Evolutionary conservation across 2,797 vertebrate species (phyloP), one percentile per base, ranked within the genome.

Genomic region (Clarias laeviceps): DNA sequence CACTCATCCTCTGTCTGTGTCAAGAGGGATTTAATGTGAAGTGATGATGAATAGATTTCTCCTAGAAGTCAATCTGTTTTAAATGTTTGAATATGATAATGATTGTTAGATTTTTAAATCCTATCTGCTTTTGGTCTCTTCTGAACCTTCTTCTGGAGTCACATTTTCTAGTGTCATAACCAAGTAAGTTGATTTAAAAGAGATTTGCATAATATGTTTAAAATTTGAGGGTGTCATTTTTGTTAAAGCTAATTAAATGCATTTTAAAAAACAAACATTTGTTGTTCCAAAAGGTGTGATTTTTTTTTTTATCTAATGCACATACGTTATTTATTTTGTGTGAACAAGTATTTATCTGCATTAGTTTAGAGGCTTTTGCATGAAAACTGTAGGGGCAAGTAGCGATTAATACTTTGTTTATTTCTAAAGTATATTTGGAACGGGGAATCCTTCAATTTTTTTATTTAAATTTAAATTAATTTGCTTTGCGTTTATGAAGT

Each of bases 11-110:
- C 45, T 54, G 50, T 29, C 50, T 57, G 22, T 72, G 34, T 72
- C 45, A 11, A 11, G 22, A 50, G 37, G 1, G 12, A 73, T n/a
- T 5, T 12, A 59, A 78, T 61, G 29, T 61, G 20, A 61, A 34
- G 29, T 73, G 24, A 74, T 29, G 7, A 29, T 76, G 73, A 17
- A 1, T 56, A 32, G 4, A 74, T 57, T 59, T 76, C 56, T 32
- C 73, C 45, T 50, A 29, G 27, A 76, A 76, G n/a, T 56, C 69
- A 40, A 18, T 12, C 14, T 14, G 34, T 50, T n/a, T 54, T 27
- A 73, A 54, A 50, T 54, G 45, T 73, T 54, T 73, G 40, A 32
- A 57, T 59, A 22, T 59, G 74, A 32, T 32, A 77, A 77, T 59
- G 8, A 76, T 54, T 29, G 50, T 32, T 74, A 29, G 50, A 32